Base-by-base conservation (phyloP, 2,797 vertebrate species). In the Sylvia borin region DNA sequence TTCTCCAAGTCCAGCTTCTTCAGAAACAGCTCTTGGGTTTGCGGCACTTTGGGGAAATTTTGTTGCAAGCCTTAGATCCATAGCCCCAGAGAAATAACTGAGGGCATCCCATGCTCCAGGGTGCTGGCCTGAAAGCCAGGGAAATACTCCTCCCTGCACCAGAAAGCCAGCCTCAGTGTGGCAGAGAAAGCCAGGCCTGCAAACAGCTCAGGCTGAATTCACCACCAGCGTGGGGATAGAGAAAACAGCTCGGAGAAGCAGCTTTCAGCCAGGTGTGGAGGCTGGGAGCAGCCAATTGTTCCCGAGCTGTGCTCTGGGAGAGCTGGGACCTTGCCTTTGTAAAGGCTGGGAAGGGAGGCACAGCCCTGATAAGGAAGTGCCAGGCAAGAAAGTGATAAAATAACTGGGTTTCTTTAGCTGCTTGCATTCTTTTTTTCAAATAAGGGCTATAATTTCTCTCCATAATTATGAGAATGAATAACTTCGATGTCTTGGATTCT, bases 101-200 rank as follows among this genome's bases (percentile, higher is more conserved):
- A 5, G 19, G 12, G 10, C 38, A 34, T 26, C 8, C 20, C 34
- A 6, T 11, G 27, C 40, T 65, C 54, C 26, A 12, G 48, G 43
- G 24, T 0, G 0, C 22, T 32, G 71, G 17, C 32, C 42, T 32
- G 10, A 20, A 61, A 73, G 15, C 5, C 26, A 34, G 27, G 3
- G 7, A 45, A 64, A 45, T 0, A 0, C 21, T 42, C 7, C 24
- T 84, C 16, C 32, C 29, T 73, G 40, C 43, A 26, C 10, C 7
- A 48, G 67, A 62, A 60, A 84, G 31, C n/a, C 43, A 68, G 58
- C 6, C 32, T 82, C 1, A 1, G 16, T 2, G 0, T 4, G 50
- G 48, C 54, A 87, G 36, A 67, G 53, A 29, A 14, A 24, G 36
- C 20, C 72, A 55, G 26, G 19, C 16, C 57, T 67, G 57, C 22